These are phyloP conservation scores for Chiroxiphia lanceolata DNA, from an alignment of 2,797 vertebrate species.

Conservation along the genomic window DNA sequence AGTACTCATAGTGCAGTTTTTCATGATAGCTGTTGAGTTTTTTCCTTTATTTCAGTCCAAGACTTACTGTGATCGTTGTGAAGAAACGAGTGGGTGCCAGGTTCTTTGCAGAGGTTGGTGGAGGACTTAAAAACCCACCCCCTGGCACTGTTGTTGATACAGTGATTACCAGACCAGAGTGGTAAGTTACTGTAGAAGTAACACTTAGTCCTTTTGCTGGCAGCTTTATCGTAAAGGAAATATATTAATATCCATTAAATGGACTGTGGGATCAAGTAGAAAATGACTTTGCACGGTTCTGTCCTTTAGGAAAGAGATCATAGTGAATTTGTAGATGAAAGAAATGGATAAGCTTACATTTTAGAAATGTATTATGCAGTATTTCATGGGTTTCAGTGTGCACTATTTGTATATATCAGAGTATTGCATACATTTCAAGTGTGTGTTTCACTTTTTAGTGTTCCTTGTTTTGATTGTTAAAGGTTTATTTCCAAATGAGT, in stretches of 20 bases:
- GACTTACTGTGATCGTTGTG: conserved; percentile 90
- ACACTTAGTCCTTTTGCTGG: not conserved
- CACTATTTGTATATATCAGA: not conserved
- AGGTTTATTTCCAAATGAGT: not conserved
- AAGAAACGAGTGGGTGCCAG: conserved; percentile 89
- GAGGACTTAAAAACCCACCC: conserved; percentile 85
- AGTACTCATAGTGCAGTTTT: not conserved
- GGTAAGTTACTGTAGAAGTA: conserved; percentile 74
- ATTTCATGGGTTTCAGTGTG: not conserved
- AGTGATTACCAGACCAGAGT: conserved; percentile 91
- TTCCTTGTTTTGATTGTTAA: not conserved
- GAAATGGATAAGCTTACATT: not conserved
- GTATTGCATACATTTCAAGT: not conserved
- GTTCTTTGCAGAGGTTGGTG: conserved; percentile 82
- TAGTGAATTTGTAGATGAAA: not conserved
- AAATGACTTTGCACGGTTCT: rapidly evolving
- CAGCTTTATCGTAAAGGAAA: not conserved
- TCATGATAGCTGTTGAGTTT: rapidly evolving
- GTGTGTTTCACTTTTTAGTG: not conserved
- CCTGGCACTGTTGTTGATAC: conserved; percentile 91
- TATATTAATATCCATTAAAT: rapidly evolving
- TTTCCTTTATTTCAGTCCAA: conserved; percentile 78
- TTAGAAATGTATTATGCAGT: not conserved
- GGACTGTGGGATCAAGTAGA: not conserved
- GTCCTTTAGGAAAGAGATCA: not conserved